phyloP scores from a whole-genome alignment of 2,888 invertebrate genomes.

The Cheilosia vernalis region DNA sequence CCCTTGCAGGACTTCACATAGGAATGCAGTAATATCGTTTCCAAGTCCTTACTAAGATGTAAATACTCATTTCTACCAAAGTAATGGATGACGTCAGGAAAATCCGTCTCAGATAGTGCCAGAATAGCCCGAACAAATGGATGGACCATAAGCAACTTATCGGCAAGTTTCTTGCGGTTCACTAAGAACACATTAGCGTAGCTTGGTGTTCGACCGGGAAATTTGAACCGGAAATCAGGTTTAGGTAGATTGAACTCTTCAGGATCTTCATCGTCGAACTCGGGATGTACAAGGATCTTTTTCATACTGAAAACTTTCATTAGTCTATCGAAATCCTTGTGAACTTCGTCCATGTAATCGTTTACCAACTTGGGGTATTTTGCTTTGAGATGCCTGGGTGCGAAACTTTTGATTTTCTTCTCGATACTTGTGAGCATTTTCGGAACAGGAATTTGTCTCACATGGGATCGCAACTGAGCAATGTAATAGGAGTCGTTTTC shows the following conservation, averaged over 20 bases:
- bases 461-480: conserved; percentile 85
- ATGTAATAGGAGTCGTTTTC: conserved; percentile 85
- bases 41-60: conserved; percentile 62
- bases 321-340: conserved; percentile 85
- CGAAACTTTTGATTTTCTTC: conserved; percentile 85
- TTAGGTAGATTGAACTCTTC: conserved; percentile 81
- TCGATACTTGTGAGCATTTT: conserved; percentile 87
- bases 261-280: conserved; percentile 84
- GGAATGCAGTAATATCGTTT: conserved; percentile 73
- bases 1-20: conserved; percentile 78
- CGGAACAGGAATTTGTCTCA: conserved; percentile 85
- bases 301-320: conserved; percentile 87
- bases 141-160: conserved; percentile 86
- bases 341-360: conserved; percentile 84
- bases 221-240: conserved; percentile 84
- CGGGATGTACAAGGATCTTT: conserved; percentile 86
- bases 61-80: conserved; percentile 76
- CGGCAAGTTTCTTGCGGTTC: conserved; percentile 85
- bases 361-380: conserved; percentile 85
- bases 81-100: conserved; percentile 82
- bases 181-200: conserved; percentile 85
- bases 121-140: conserved; percentile 85
- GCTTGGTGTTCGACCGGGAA: conserved; percentile 86
- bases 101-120: conserved; percentile 80
- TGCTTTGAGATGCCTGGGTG: conserved; percentile 85